Evolutionary conservation across 2,797 vertebrate genomes (phyloP).

Genomic region (Sebastes nivosus): DNA sequence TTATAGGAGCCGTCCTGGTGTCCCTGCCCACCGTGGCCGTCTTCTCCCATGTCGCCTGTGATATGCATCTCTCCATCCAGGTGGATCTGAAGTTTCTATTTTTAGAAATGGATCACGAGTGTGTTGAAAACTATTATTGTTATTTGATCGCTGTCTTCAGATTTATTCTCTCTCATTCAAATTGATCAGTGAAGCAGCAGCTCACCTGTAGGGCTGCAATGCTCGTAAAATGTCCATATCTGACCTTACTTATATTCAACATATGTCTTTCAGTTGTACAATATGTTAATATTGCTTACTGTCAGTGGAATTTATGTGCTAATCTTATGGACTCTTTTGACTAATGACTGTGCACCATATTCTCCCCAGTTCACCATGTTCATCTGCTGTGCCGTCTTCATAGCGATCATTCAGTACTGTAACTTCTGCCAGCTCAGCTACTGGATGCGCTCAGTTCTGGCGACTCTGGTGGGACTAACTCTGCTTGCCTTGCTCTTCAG

Average conservation of each 20-base stretch:
- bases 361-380: slow-evolving; percentile 89
- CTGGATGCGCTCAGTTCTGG: slow-evolving; percentile 95
- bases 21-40: slow-evolving; percentile 91
- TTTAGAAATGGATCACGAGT: not conserved
- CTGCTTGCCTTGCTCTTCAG: slow-evolving; percentile 89
- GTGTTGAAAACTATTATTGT: not conserved
- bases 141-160: not conserved
- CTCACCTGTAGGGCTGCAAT: not conserved
- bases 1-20: slow-evolving; percentile 90
- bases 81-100: slow-evolving; percentile 70
- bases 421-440: slow-evolving; percentile 99
- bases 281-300: not conserved
- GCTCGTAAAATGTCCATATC: not conserved
- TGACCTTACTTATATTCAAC: not conserved
- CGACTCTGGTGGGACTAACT: slow-evolving; percentile 87
- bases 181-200: not conserved
- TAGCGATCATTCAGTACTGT: slow-evolving; percentile 95
- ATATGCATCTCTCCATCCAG: slow-evolving; percentile 89
- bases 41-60: slow-evolving; percentile 90
- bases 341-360: not conserved
- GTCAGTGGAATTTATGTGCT: not conserved
- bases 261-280: not conserved
- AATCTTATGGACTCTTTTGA: not conserved
- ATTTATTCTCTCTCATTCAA: not conserved
- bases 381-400: slow-evolving; percentile 91